phyloP scores from a whole-genome alignment of 1,140 invertebrate genomes.

The Pseudomyrmex cubaensis region DNA sequence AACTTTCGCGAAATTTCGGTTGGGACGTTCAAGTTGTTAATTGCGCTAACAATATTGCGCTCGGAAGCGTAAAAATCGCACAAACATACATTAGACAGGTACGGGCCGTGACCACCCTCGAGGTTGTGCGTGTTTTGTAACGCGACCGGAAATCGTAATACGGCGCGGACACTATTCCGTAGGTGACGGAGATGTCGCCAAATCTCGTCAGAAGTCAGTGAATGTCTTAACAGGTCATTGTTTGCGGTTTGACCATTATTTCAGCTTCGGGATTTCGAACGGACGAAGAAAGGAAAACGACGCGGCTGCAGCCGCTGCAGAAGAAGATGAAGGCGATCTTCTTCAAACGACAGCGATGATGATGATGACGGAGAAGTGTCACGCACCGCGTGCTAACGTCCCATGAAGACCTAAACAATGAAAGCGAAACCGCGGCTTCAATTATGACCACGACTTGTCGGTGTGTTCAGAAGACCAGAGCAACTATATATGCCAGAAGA shows the following conservation, averaged over 20 bases:
- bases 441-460: conserved; percentile 79
- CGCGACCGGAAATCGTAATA: conserved; percentile 1
- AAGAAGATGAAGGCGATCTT: conserved; percentile 43
- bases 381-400: conserved; percentile 77
- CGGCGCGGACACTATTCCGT: not conserved
- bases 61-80: not conserved
- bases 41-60: not conserved
- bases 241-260: conserved; percentile 73
- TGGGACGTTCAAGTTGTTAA: no score
- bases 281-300: conserved; percentile 39
- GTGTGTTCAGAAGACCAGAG: conserved; percentile 70
- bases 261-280: conserved; percentile 58
- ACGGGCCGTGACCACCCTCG: not conserved
- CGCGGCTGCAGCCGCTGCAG: not conserved
- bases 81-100: conserved; percentile 1
- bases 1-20: no score
- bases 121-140: conserved; percentile 25
- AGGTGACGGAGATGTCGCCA: conserved; percentile 5
- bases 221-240: conserved; percentile 62
- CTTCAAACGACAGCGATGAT: conserved; percentile 54
- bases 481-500: conserved; percentile 80
- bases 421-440: conserved; percentile 82
- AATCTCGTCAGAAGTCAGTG: conserved; percentile 55
- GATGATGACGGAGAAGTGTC: conserved; percentile 68
- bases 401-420: conserved; percentile 81